Conservation (phyloP, 2,113 vertebrate species). For the Himantopus leucocephalus region DNA sequence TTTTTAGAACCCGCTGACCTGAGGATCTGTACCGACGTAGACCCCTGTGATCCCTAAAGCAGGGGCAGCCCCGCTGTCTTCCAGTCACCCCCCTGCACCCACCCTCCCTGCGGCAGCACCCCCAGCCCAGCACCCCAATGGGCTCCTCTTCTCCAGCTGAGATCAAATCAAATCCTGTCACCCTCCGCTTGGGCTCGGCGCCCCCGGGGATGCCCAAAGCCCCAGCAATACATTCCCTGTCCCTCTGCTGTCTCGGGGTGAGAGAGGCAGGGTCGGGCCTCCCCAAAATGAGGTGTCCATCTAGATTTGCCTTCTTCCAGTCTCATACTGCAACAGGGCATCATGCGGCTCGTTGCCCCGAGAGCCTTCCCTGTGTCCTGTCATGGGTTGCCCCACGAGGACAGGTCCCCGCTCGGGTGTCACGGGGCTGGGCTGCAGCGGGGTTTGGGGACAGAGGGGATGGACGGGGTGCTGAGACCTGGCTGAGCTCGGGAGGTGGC, state of each 20-base stretch:
- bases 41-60: not conserved
- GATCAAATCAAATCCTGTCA: not conserved
- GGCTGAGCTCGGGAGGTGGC: not conserved
- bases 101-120: not conserved
- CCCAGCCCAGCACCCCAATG: not conserved
- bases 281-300: rapidly evolving
- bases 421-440: not conserved
- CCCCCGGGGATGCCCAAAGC: not conserved
- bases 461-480: rapidly evolving
- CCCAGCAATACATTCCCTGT: not conserved
- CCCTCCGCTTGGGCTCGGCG: not conserved
- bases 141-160: not conserved
- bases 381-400: rapidly evolving
- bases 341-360: rapidly evolving
- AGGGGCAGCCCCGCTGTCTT: not conserved
- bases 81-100: not conserved
- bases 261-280: not conserved
- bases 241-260: not conserved
- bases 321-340: not conserved
- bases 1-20: not conserved
- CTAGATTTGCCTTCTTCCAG: not conserved
- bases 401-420: rapidly evolving
- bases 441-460: not conserved
- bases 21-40: rapidly evolving
- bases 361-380: not conserved